Conservation (phyloP, 2,888 invertebrate species). For the Andricus quercusramuli region DNA sequence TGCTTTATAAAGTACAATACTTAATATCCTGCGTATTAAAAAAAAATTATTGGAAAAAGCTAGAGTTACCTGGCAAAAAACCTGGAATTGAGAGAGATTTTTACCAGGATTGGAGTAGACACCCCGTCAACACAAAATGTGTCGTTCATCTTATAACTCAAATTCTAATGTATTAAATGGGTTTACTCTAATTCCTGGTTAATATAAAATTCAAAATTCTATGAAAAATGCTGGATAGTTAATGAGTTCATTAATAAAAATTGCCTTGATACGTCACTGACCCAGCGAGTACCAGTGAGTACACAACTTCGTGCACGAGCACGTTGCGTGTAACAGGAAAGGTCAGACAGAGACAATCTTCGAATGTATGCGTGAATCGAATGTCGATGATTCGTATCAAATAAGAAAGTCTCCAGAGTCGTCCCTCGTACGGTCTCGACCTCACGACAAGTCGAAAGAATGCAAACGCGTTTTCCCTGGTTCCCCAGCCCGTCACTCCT, state of each 20-base stretch:
- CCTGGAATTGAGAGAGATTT: no score
- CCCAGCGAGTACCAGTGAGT: constrained; percentile 21
- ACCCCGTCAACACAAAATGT: no score
- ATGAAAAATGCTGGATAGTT: not conserved
- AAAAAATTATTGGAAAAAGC: no score
- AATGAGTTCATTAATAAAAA: not conserved
- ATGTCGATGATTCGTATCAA: constrained; percentile 36
- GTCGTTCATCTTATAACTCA: no score
- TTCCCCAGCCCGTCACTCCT: constrained; percentile 6
- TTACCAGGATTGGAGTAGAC: no score
- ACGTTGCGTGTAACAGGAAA: constrained; percentile 30
- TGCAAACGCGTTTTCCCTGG: constrained; percentile 54
- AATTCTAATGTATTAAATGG: no score
- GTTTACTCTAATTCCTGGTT: no score
- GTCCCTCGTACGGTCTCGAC: constrained; percentile 34
- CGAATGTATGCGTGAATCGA: constrained; percentile 25
- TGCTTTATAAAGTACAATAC: no score
- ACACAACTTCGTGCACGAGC: constrained; percentile 22
- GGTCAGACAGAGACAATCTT: constrained; percentile 36
- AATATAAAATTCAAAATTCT: no score
- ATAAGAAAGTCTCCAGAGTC: constrained; percentile 32
- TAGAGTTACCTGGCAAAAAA: no score
- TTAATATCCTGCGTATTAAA: no score
- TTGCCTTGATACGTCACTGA: constrained; percentile 9
- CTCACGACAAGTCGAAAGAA: constrained; percentile 49